These are phyloP conservation scores for Heliangelus exortis DNA, from an alignment of 2,797 vertebrate species.

Conservation along the genomic window DNA sequence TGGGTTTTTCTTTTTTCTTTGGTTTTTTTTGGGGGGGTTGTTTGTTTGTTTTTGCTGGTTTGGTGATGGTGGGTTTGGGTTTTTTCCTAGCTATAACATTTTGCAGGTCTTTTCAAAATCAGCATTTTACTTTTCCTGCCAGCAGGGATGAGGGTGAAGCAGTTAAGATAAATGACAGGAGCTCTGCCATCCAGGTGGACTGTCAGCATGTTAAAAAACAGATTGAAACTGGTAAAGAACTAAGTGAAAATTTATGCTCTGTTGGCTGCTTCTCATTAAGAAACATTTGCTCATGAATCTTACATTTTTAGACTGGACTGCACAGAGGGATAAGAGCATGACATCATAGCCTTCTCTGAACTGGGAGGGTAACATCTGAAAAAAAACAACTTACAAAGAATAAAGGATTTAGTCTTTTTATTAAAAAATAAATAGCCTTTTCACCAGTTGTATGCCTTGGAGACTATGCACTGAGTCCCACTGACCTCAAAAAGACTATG, in stretches of 20 bases:
- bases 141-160: neutral
- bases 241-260: constrained; percentile 38
- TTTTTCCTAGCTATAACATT: neutral
- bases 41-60: too few species aligned
- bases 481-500: neutral
- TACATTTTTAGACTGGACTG: neutral
- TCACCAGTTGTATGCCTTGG: neutral
- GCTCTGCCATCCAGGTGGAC: constrained; percentile 35
- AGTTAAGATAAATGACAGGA: neutral
- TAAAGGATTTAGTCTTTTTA: neutral
- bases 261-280: constrained; percentile 21
- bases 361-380: neutral
- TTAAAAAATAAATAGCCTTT: neutral
- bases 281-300: neutral
- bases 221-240: neutral
- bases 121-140: constrained; percentile 60
- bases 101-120: constrained; percentile 58
- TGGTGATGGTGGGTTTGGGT: too few species aligned
- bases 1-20: too few species aligned
- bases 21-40: too few species aligned
- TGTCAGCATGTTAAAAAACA: constrained; percentile 18
- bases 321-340: neutral
- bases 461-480: neutral
- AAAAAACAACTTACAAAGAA: neutral
- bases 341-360: neutral